Conservation (phyloP, 2,888 invertebrate species). For the Drosophila cognata region DNA sequence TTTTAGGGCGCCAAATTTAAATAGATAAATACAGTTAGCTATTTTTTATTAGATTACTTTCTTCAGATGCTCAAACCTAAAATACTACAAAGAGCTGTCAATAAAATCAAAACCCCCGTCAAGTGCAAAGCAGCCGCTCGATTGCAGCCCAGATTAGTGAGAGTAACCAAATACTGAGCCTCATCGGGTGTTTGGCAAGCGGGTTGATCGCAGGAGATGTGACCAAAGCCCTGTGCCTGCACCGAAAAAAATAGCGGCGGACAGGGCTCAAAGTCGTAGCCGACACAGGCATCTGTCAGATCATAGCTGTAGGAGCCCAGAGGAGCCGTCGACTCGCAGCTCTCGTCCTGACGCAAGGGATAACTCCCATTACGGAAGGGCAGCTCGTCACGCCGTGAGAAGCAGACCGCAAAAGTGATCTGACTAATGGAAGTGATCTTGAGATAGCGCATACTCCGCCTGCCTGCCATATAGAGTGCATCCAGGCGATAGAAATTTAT, state of each 20-base stretch:
- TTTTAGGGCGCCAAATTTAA: not conserved
- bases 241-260: constrained; percentile 90
- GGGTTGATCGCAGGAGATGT: constrained; percentile 86
- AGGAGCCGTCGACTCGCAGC: constrained; percentile 87
- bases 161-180: constrained; percentile 88
- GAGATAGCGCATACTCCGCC: constrained; percentile 86
- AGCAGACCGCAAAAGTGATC: constrained; percentile 87
- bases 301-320: constrained; percentile 86
- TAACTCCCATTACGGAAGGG: constrained; percentile 85
- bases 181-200: constrained; percentile 89
- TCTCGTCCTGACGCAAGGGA: constrained; percentile 83
- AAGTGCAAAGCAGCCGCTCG: constrained; percentile 76
- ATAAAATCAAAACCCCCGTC: constrained; percentile 3
- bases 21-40: not conserved
- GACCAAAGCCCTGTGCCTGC: constrained; percentile 82
- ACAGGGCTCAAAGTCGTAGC: constrained; percentile 87
- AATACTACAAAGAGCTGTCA: constrained; percentile 14
- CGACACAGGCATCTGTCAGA: constrained; percentile 87
- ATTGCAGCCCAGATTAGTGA: constrained; percentile 89
- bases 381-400: constrained; percentile 86
- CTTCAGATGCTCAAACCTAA: constrained; percentile 7
- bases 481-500: constrained; percentile 89
- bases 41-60: constrained; percentile 1
- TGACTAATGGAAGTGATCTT: constrained; percentile 87
- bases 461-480: constrained; percentile 89